Evolutionary conservation across 2,888 invertebrate species (phyloP).

Genomic region (Fissipunctia ypsillon): DNA sequence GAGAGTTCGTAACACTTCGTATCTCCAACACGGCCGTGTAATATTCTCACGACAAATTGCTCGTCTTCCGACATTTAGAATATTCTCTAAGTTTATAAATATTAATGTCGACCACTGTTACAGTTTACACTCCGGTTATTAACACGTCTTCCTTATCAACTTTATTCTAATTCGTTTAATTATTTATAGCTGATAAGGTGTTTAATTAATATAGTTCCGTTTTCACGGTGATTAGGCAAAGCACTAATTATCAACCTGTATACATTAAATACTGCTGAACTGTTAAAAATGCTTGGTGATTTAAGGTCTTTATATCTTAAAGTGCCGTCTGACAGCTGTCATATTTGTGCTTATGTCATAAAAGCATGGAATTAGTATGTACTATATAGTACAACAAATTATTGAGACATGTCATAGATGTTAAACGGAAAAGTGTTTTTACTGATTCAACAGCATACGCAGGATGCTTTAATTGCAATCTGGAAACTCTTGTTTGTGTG

Average conservation of each 20-base stretch:
- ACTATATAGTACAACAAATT: background rate
- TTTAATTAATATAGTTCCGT: background rate
- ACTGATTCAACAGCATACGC: too few species aligned
- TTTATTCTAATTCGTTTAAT: slow-evolving; percentile 26
- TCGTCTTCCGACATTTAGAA: slow-evolving; percentile 13
- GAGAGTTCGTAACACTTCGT: background rate
- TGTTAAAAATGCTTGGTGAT: background rate
- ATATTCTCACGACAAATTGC: slow-evolving; percentile 31
- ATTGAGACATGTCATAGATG: too few species aligned
- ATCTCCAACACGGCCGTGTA: background rate
- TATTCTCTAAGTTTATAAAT: slow-evolving; percentile 28
- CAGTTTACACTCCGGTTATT: background rate
- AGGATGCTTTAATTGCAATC: background rate
- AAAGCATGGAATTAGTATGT: background rate
- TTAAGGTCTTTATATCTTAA: background rate
- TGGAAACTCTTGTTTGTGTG: background rate
- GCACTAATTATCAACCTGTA: background rate
- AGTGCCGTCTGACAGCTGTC: background rate
- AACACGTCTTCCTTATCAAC: slow-evolving; percentile 14
- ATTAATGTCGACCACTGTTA: slow-evolving; percentile 33
- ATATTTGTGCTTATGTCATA: background rate
- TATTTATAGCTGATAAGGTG: slow-evolving; percentile 24
- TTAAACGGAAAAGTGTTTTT: background rate
- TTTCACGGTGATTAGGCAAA: background rate
- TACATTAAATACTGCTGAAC: background rate